Base-by-base conservation (phyloP, 2,113 vertebrate genomes). In the Pseudonaja textilis region DNA sequence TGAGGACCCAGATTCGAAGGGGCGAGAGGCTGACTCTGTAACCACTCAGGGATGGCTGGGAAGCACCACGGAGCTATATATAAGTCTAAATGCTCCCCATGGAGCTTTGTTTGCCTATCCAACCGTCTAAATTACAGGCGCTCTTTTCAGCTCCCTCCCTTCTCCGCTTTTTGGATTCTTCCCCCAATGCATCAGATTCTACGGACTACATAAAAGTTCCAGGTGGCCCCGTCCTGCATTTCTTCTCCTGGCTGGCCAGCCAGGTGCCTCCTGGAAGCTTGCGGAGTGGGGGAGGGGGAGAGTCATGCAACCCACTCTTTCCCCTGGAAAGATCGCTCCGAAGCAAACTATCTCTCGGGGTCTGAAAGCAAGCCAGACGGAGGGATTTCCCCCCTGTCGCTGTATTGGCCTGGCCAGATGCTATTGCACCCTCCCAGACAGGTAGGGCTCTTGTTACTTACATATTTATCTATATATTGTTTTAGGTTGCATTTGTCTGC, bases 261-360 rank as follows among this genome's bases (percentile, higher is more conserved):
- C 29, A 69, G 29, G 61, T 14, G 12, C 29, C 64, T 34, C 29
- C n/a, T 74, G 64, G 64, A 3, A 74, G n/a, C 34, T 81, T 22
- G 74, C 2, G 39, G 39, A 34, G 3, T 0, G 16, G 42, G 39
- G 74, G 1, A 0, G 16, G 61, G 61, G 74, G 5, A 69, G 16
- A 81, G 1, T 5, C 1, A 2, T 20, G 34, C 6, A 81, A 20
- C 6, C n/a, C 2, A 22, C 34, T 7, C 6, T 39, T 81, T 81
- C 69, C 69, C 69, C n/a, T 39, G 64, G n/a, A 39, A 81, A 3
- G 16, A 22, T 81, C 16, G 3, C 8, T 18, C n/a, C 20, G 69
- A 81, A 81, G 34, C 2, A 14, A 22, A 74, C n/a, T 74, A 18
- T 18, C 12, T 74, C 16, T 20, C 0, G 2, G 69, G 69, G 69